These are phyloP conservation scores for Battus philenor DNA, from an alignment of 1,140 invertebrate species.

Conservation along the genomic window DNA sequence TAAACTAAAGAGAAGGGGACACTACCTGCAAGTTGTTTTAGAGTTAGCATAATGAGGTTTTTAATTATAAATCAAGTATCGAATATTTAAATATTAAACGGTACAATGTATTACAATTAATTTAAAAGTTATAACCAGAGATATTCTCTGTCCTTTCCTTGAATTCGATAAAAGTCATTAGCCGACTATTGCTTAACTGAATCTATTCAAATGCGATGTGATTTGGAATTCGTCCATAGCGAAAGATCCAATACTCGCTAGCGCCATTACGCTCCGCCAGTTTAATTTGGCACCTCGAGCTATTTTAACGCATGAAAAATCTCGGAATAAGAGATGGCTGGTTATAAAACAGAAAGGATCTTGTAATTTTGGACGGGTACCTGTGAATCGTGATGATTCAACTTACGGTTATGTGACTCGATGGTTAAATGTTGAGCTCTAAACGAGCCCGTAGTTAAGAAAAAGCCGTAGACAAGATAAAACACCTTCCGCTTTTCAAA, in stretches of 20 bases:
- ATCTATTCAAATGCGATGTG: conserved; percentile 53
- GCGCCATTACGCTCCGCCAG: conserved; percentile 37
- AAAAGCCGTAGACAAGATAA: conserved; percentile 34
- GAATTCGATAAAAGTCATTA: conserved; percentile 36
- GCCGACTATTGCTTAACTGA: conserved; percentile 37
- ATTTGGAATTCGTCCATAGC: conserved; percentile 51
- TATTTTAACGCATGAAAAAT: conserved; percentile 22
- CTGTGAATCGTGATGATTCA: conserved; percentile 50
- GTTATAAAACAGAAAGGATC: conserved; percentile 25
- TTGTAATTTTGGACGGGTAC: conserved; percentile 30
- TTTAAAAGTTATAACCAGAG: too few species aligned
- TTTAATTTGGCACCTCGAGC: conserved; percentile 24
- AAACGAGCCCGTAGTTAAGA: conserved; percentile 43
- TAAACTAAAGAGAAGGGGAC: too few species aligned
- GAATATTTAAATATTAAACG: too few species aligned
- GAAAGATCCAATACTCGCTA: conserved; percentile 26
- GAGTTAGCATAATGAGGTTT: too few species aligned
- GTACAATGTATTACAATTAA: too few species aligned
- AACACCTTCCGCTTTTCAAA: conserved; percentile 33
- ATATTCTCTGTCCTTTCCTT: not conserved
- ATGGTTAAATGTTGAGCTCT: conserved; percentile 53
- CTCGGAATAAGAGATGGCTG: not conserved
- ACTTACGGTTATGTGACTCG: conserved; percentile 48
- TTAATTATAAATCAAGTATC: too few species aligned
- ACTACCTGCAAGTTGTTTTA: too few species aligned